These are phyloP conservation scores for Drosophila kokeensis DNA, from an alignment of 2,888 invertebrate genomes.

Conservation along the genomic window DNA sequence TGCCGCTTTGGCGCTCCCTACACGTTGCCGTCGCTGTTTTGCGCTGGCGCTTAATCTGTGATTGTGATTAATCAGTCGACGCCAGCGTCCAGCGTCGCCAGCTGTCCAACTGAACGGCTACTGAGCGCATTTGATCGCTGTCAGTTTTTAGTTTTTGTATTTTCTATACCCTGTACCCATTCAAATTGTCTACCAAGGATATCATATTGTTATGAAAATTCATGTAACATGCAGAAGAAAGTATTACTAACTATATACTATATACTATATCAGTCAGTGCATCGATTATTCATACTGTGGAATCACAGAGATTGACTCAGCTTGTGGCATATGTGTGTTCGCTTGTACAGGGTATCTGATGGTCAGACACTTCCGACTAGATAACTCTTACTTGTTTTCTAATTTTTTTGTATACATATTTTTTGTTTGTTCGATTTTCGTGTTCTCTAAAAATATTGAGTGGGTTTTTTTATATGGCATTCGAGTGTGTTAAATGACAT, in stretches of 20 bases:
- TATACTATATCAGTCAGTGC: background rate
- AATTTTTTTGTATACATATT: conserved; percentile 16
- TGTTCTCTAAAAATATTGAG: conserved; percentile 63
- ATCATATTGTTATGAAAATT: background rate
- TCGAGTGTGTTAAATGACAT: conserved; percentile 74
- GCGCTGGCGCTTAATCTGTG: conserved; percentile 77
- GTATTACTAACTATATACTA: background rate
- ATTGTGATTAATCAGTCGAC: conserved; percentile 76
- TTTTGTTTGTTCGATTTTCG: conserved; percentile 34
- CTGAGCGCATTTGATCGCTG: conserved; percentile 69
- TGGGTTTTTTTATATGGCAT: conserved; percentile 68
- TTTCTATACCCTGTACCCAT: background rate
- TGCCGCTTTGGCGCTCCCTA: conserved; percentile 53
- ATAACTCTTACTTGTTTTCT: conserved; percentile 5
- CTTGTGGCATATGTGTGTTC: too few species aligned
- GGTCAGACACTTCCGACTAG: background rate
- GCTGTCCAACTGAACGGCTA: conserved; percentile 65
- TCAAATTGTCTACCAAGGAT: background rate
- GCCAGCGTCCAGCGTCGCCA: conserved; percentile 55
- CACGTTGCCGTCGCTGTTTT: conserved; percentile 41
- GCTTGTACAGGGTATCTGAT: background rate
- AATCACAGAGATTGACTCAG: background rate
- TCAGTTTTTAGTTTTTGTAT: conserved; percentile 46
- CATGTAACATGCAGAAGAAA: background rate
- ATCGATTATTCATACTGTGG: background rate